A percentile compares a stretch with the other conserved stretches of the same genome.
Evolutionary conservation across 2,888 invertebrate genomes (phyloP).

Genomic region (Diabrotica balteata): DNA sequence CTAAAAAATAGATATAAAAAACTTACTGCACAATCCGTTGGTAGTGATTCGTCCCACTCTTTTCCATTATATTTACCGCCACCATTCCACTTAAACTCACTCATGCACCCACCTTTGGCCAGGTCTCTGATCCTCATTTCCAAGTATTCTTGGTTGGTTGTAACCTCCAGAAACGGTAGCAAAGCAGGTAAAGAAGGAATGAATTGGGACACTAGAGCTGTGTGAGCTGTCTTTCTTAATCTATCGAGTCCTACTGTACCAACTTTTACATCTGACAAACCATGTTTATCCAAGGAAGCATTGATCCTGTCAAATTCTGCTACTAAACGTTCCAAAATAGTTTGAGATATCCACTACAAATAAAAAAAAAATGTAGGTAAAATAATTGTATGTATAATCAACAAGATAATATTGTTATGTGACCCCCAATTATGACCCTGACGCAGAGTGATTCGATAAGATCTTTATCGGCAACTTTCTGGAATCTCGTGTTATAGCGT

Average conservation of each 20-base stretch:
- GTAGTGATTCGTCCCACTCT: conserved; percentile 82
- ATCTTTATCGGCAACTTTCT: no score
- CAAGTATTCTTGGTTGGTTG: conserved; percentile 85
- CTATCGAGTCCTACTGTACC: conserved; percentile 77
- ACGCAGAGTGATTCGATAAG: no score
- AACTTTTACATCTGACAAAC: conserved; percentile 71
- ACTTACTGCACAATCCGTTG: conserved; percentile 84
- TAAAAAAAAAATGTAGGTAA: background rate
- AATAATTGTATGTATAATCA: no score
- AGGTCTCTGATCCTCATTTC: conserved; percentile 80
- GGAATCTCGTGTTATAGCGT: no score
- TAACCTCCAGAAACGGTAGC: conserved; percentile 82
- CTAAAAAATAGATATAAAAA: background rate
- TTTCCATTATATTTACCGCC: conserved; percentile 77
- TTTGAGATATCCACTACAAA: conserved; percentile 83
- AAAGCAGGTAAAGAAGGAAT: conserved; percentile 69
- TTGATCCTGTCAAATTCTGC: conserved; percentile 78
- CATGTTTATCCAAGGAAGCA: conserved; percentile 72
- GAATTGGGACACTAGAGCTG: conserved; percentile 58
- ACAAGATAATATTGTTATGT: no score
- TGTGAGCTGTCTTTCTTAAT: conserved; percentile 76
- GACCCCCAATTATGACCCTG: no score
- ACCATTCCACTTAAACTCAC: conserved; percentile 87
- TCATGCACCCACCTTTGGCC: conserved; percentile 84
- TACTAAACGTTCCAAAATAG: conserved; percentile 78